A percentile compares a stretch with the other conserved stretches of the same genome.
phyloP scores from a whole-genome alignment of 2,888 invertebrate species.

The Chydorus sphaericus region DNA sequence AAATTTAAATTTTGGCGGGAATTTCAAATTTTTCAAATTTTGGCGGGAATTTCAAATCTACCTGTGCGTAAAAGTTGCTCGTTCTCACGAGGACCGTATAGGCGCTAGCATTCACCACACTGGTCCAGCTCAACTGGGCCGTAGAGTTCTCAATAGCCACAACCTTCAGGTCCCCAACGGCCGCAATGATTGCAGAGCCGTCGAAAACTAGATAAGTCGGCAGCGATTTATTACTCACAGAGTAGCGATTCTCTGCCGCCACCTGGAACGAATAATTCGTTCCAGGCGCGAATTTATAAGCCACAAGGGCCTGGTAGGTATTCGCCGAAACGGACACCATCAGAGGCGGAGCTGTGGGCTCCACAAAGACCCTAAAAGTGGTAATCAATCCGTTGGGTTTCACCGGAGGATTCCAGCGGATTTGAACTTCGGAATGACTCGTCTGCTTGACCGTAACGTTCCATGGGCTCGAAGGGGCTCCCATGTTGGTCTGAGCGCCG shows the following conservation, averaged over 20 bases:
- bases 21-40: too few relatives aligned
- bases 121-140: constrained; percentile 45
- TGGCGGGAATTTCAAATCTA: too few relatives aligned
- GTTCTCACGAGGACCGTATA: constrained; percentile 40
- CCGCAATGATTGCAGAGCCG: constrained; percentile 45
- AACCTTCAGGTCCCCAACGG: constrained; percentile 40
- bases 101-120: constrained; percentile 40
- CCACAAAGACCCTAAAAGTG: constrained; percentile 47
- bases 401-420: constrained; percentile 52
- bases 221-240: constrained; percentile 44
- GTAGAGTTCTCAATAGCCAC: constrained; percentile 35
- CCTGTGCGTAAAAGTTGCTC: constrained; percentile 32
- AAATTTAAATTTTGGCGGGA: too few relatives aligned
- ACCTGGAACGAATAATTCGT: constrained; percentile 57
- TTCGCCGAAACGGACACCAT: constrained; percentile 32
- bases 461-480: constrained; percentile 52
- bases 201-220: constrained; percentile 45
- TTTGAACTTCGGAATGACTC: constrained; percentile 45
- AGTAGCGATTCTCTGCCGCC: constrained; percentile 45
- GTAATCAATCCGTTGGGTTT: constrained; percentile 45
- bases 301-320: constrained; percentile 38
- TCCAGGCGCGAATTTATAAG: constrained; percentile 36
- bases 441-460: constrained; percentile 47
- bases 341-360: constrained; percentile 45
- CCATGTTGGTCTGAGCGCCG: constrained; percentile 49